A percentile compares a stretch with the other conserved stretches of the same genome.
Conservation (phyloP, 2,888 invertebrate species). For the Drosophila greeni region DNA sequence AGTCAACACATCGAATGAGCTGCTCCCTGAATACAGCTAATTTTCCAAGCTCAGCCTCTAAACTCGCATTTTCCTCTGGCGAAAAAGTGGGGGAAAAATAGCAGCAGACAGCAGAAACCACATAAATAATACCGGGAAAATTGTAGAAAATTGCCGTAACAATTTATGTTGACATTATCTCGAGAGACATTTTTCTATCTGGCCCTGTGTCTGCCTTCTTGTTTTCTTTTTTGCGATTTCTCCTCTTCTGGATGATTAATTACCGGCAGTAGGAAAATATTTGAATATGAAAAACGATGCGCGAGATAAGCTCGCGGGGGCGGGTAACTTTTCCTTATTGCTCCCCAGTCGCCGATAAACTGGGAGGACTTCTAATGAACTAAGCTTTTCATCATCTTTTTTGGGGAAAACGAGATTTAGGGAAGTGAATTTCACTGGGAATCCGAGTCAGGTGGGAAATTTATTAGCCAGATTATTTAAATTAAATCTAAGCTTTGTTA, state of each 20-base stretch:
- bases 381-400: constrained; percentile 60
- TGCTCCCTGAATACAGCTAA: constrained; percentile 42
- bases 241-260: constrained; percentile 59
- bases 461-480: constrained; percentile 3
- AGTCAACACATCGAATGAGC: constrained; percentile 63
- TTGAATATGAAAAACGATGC: constrained; percentile 70
- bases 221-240: constrained; percentile 5
- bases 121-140: constrained; percentile 76
- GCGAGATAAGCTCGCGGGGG: constrained; percentile 42
- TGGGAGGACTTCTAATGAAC: constrained; percentile 57
- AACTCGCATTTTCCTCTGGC: constrained; percentile 29
- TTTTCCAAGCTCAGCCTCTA: constrained; percentile 48
- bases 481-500: neutral
- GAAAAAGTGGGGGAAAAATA: neutral
- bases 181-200: constrained; percentile 71
- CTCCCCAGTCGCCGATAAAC: constrained; percentile 67
- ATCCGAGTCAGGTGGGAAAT: neutral
- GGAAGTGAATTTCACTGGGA: neutral
- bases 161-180: constrained; percentile 79
- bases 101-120: constrained; percentile 39
- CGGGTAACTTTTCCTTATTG: constrained; percentile 57
- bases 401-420: constrained; percentile 30
- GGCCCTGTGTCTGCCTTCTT: constrained; percentile 4
- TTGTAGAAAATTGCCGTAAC: constrained; percentile 78
- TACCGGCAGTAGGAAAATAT: constrained; percentile 51